Conservation (phyloP, 2,888 invertebrate genomes). For the Agrochola macilenta region DNA sequence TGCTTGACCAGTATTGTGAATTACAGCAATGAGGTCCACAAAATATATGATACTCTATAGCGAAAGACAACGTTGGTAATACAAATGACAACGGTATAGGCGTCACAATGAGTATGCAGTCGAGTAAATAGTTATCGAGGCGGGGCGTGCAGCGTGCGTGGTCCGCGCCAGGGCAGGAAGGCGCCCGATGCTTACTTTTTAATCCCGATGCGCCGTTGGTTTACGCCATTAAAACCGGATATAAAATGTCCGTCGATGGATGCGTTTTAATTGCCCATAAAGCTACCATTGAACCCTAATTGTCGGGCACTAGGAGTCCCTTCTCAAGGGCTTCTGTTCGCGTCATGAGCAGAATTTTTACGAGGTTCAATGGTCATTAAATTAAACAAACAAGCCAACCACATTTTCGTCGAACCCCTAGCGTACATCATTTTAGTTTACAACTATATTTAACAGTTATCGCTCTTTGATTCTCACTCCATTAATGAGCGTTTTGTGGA, state of each 20-base stretch:
- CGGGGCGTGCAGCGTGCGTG: slow-evolving; percentile 28
- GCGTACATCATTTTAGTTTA: slow-evolving; percentile 60
- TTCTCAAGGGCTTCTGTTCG: slow-evolving; percentile 73
- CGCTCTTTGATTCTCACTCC: slow-evolving; percentile 42
- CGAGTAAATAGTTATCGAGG: slow-evolving; percentile 46
- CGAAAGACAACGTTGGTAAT: slow-evolving; percentile 31
- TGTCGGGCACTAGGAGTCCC: slow-evolving; percentile 75
- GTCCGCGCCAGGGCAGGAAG: slow-evolving; percentile 64
- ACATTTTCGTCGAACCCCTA: slow-evolving; percentile 56
- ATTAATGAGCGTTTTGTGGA: slow-evolving; percentile 60
- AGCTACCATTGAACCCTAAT: slow-evolving; percentile 84
- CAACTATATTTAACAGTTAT: slow-evolving; percentile 64
- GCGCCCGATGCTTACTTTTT: slow-evolving; percentile 69
- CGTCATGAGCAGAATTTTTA: slow-evolving; percentile 78
- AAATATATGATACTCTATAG: slow-evolving; percentile 35
- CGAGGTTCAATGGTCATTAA: slow-evolving; percentile 79
- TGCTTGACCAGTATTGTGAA: slow-evolving; percentile 41
- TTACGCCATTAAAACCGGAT: slow-evolving; percentile 79
- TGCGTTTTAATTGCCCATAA: slow-evolving; percentile 84
- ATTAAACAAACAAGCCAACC: slow-evolving; percentile 72
- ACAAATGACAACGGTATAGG: slow-evolving; percentile 44
- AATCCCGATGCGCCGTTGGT: slow-evolving; percentile 65
- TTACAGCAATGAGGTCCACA: slow-evolving; percentile 33
- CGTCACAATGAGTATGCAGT: slow-evolving; percentile 44
- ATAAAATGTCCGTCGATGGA: slow-evolving; percentile 80